Evolutionary conservation across 2,797 vertebrate species (phyloP).

Genomic region (Taenioides sp.): DNA sequence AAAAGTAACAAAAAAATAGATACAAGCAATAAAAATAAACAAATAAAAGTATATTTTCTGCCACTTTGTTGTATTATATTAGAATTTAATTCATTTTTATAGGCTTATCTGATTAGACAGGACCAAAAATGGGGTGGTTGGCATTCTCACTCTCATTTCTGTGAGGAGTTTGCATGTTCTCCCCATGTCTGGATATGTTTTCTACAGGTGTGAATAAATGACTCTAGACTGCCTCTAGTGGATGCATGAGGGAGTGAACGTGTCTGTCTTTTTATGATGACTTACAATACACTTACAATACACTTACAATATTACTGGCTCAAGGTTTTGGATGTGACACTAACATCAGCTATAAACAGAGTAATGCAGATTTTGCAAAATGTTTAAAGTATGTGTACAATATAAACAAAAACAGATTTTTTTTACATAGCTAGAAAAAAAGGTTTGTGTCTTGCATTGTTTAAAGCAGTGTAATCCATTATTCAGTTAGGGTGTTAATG

Average conservation of each 20-base stretch:
- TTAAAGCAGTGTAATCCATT: neutral
- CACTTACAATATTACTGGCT: neutral
- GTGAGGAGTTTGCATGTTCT: neutral
- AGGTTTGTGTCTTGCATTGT: neutral
- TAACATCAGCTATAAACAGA: too few species aligned
- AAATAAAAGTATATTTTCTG: neutral
- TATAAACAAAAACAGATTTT: neutral
- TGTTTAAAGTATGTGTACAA: neutral
- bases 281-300: neutral
- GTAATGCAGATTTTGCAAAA: neutral
- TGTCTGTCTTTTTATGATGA: neutral
- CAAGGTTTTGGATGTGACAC: neutral
- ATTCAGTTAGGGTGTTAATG: conserved; percentile 15
- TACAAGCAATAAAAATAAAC: neutral
- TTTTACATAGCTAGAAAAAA: neutral
- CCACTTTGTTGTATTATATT: neutral
- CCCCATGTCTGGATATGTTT: neutral
- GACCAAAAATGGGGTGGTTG: neutral
- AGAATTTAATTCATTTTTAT: neutral
- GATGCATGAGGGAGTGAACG: neutral
- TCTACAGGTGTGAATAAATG: neutral
- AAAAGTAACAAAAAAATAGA: too few species aligned
- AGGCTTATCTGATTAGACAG: neutral
- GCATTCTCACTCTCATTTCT: neutral
- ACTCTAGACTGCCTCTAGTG: too few species aligned